Evolutionary conservation across 2,797 vertebrate genomes (phyloP), one percentile per base, ranked within the genome.

Genomic region (Lithobates pipiens): DNA sequence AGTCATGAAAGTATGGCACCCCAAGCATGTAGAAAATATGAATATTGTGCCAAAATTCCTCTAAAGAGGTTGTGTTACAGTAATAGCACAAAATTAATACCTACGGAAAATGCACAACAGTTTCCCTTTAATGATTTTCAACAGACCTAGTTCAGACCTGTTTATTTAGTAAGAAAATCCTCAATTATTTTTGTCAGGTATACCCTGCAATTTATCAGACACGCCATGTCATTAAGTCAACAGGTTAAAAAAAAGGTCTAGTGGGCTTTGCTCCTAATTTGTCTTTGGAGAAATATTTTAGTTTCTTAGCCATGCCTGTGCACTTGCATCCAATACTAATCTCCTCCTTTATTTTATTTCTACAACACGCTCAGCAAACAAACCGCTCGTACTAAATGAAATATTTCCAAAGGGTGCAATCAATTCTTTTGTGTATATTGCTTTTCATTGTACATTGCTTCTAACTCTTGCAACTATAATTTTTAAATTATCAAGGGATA

Each of bases 171-270:
- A 23, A 44, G 39, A 27, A 32, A 65, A 65, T 6, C 21, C 10
- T 65, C 61, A 7, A 63, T 10, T 63, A 15, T 65, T 54, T 34
- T 10, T 25, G 80, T 73, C 50, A 44, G 54, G 73, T 82, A 74
- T 61, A 82, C 65, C 50, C 57, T 63, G 50, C 54, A 36, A 82
- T 82, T 82, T 82, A 82, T 74, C 73, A 61, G 69, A 63, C 27
- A 11, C 8, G n/a, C 11, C 3, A 29, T 29, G 34, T 65, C 70
- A 72, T 54, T 74, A 82, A 44, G 70, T 71, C 69, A 73, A 65
- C 34, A 61, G 34, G 67, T 71, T n/a, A 57, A 39, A 80, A 54
- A 54, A 54, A 16, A 54, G 3, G 16, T 42, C 32, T 32, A 65
- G 70, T 15, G 10, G 44, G 7, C 6, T 15, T 46, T 39, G 18